Evolutionary conservation across 2,113 vertebrate genomes (phyloP), one percentile per base, ranked within the genome.

Genomic region (Morone saxatilis): DNA sequence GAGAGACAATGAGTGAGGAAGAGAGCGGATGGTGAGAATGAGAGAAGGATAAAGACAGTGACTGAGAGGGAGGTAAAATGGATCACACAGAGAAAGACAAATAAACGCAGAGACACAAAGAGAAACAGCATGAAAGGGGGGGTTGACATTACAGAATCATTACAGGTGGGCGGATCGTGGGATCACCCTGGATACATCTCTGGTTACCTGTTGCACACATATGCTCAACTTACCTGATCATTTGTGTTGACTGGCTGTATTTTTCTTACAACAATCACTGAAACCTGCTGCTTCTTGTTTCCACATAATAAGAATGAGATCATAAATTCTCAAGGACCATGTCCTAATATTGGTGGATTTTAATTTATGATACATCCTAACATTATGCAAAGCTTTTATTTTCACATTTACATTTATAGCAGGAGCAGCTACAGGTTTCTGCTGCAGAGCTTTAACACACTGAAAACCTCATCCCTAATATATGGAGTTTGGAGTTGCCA

Each of bases 121-220:
- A 71, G 7, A 40, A 13, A 40, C 48, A 51, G 50, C 50, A 68
- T 9, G 17, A 25, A 31, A 25, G 76, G 43, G 40, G 20, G 70
- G 6, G 77, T 14, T 87, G 92, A 90, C 87, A 90, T 93, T 91
- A 91, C 70, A 80, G 85, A 71, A 63, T 78, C 84, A 56, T 81
- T 71, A n/a, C 82, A 86, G 90, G 66, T 67, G 79, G 89, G 56
- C 20, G n/a, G 16, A 67, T 76, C 60, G 3, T 17, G 6, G 63
- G 50, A 59, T 86, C 31, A 54, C 22, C 43, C 43, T 25, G 53
- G 36, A 53, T 59, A 56, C 5, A 20, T 1, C 40, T 31, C 14
- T 51, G 12, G 1, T 16, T 2, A 66, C 59, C 60, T 77, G 63
- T 40, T 68, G 54, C 61, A 38, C 75, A 78, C 38, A 47, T 22